Evolutionary conservation across 1,140 invertebrate species (phyloP), one percentile per base, ranked within the genome.

Genomic region (Drosophila sp.): DNA sequence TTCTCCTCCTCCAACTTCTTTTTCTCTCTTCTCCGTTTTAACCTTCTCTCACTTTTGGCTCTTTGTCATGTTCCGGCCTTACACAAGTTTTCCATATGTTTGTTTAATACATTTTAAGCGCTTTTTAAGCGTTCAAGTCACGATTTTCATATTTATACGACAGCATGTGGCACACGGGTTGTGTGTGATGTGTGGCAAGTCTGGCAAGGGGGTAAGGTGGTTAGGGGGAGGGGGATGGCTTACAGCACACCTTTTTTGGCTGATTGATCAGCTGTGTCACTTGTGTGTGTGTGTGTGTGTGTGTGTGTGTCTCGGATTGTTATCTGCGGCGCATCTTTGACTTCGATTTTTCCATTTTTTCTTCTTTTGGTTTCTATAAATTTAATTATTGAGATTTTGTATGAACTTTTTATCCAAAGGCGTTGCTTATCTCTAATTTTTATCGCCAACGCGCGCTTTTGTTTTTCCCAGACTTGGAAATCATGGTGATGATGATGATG

Each of bases 51-150:
- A 21, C 51, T 29, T 53, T 56, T 41, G 34, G 25, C 41, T 74
- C 71, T 70, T 78, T 78, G 72, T 78, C 72, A 78, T 71, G 75
- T 78, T 77, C 70, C 61, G 63, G 66, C 67, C 56, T 58, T 76
- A 65, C 71, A 89, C 82, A 89, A 89, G 83, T 86, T 86, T 89
- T 87, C 72, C 83, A 89, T 89, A 83, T 76, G 83, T 80, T 87
- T 87, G 76, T 77, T 87, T 87, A 89, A 87, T 87, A 87, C 84
- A 77, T 89, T 87, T 87, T 80, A 89, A 87, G 83, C 83, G 79
- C 83, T 87, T 83, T 87, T 87, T 87, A 89, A 87, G 83, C 83
- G 83, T 89, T 87, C 83, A 89, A 87, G 83, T 87, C 83, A 89
- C 83, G 83, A 89, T 87, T 87, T 89, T 87, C 83, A 87, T 87